These are phyloP conservation scores for Cladopsammia gracilis DNA, from an alignment of 64 coral and sea anemone species.

Conservation along the genomic window DNA sequence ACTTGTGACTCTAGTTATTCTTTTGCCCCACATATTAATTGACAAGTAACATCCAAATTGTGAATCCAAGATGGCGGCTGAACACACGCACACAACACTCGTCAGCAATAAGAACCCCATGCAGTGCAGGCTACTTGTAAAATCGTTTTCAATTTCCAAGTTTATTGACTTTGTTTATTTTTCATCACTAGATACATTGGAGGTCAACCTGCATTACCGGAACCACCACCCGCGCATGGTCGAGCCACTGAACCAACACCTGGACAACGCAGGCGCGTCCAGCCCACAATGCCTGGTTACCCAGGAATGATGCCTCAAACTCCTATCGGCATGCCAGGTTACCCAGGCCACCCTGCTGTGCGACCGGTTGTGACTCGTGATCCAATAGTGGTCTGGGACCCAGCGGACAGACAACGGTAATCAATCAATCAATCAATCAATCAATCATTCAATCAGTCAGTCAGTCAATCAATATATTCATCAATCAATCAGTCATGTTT, in stretches of 20 bases:
- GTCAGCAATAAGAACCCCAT: too few relatives aligned
- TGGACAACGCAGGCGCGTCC: constrained; percentile 81
- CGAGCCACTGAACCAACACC: constrained; percentile 93
- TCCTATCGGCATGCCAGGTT: constrained; percentile 69
- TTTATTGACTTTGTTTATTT: not conserved
- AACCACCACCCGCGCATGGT: constrained; percentile 91
- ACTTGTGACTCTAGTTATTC: too few relatives aligned
- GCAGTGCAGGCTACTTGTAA: too few relatives aligned
- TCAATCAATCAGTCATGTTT: not conserved
- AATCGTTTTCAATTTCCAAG: too few relatives aligned
- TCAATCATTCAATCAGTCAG: not conserved
- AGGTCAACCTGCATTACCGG: constrained; percentile 82
- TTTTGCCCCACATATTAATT: too few relatives aligned
- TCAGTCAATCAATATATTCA: not conserved
- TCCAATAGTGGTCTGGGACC: constrained; percentile 96
- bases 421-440: not conserved
- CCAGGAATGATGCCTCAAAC: constrained; percentile 61
- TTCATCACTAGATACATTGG: constrained; percentile 62
- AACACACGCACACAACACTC: too few relatives aligned
- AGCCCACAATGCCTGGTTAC: constrained; percentile 55
- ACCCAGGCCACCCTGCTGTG: constrained; percentile 79
- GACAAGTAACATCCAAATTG: too few relatives aligned
- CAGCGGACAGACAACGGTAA: constrained; percentile 93
- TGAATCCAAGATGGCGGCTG: too few relatives aligned
- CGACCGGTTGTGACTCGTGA: constrained; percentile 92